These are phyloP conservation scores for Portunus trituberculatus DNA, from an alignment of 1,140 invertebrate genomes.

Conservation along the genomic window DNA sequence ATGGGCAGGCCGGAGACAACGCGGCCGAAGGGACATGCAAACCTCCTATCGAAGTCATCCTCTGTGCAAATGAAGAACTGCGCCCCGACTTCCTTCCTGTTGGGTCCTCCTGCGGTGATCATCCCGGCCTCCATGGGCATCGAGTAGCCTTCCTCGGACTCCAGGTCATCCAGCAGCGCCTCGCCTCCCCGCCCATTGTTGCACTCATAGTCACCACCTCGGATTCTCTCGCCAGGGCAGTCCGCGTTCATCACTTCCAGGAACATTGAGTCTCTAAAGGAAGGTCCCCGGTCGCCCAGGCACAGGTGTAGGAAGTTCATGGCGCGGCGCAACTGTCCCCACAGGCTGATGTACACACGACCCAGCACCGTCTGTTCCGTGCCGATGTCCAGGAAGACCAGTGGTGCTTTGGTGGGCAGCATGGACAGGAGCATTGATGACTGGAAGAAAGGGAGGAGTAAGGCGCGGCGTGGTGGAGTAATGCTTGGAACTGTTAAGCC, in stretches of 20 bases:
- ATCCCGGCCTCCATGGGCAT: constrained; percentile 76
- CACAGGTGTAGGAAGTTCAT: constrained; percentile 75
- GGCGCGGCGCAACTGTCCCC: constrained; percentile 72
- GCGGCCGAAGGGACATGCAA: constrained; percentile 74
- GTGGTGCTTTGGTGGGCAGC: constrained; percentile 67
- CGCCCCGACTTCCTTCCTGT: constrained; percentile 59
- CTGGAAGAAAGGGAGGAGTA: constrained; percentile 49
- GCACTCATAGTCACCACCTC: constrained; percentile 75
- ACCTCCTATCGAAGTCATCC: constrained; percentile 68
- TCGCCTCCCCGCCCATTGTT: constrained; percentile 75
- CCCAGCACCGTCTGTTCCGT: constrained; percentile 57
- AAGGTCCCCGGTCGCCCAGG: constrained; percentile 67
- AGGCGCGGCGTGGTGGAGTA: background rate
- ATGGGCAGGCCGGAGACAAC: constrained; percentile 59
- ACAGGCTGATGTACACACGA: constrained; percentile 75
- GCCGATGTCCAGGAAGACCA: constrained; percentile 75
- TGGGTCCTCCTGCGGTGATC: constrained; percentile 67
- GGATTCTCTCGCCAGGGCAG: constrained; percentile 69
- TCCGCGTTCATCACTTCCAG: constrained; percentile 72
- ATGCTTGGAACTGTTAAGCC: background rate
- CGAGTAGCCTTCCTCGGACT: constrained; percentile 73
- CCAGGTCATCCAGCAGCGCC: constrained; percentile 72
- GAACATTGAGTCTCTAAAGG: constrained; percentile 72
- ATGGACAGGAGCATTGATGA: constrained; percentile 62
- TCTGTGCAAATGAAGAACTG: constrained; percentile 76